Evolutionary conservation across 1,140 invertebrate genomes (phyloP).

Genomic region (Linepithema humile): DNA sequence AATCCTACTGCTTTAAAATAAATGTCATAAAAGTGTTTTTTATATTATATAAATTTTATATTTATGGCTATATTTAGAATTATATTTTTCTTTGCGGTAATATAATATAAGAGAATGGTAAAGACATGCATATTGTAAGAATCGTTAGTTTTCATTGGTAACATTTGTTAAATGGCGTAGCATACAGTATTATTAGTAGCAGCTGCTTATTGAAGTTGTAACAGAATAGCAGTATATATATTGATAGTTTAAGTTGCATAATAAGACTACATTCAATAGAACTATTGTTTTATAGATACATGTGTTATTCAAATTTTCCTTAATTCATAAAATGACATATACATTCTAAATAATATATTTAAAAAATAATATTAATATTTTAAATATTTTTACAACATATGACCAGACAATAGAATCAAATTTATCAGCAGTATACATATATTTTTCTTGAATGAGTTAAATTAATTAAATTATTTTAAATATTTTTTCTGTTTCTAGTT

Average conservation of each 20-base stretch:
- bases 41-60: neutral
- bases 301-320: neutral
- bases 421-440: neutral
- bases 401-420: neutral
- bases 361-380: neutral
- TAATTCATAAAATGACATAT: neutral
- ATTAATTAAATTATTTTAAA: neutral
- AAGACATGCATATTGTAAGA: neutral
- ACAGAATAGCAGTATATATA: neutral
- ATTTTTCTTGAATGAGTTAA: too few species aligned
- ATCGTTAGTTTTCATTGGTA: neutral
- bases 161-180: neutral
- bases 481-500: neutral
- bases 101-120: neutral
- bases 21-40: neutral
- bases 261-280: neutral
- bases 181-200: conserved; percentile 1
- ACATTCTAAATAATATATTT: conserved; percentile 6
- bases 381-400: neutral
- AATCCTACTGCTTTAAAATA: neutral
- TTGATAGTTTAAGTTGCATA: conserved; percentile 8
- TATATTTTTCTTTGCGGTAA: neutral
- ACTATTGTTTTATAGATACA: neutral
- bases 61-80: neutral
- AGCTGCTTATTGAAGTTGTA: conserved; percentile 35